These are phyloP conservation scores for Trichonephila inaurata DNA, from an alignment of 1,140 invertebrate genomes.

Conservation along the genomic window DNA sequence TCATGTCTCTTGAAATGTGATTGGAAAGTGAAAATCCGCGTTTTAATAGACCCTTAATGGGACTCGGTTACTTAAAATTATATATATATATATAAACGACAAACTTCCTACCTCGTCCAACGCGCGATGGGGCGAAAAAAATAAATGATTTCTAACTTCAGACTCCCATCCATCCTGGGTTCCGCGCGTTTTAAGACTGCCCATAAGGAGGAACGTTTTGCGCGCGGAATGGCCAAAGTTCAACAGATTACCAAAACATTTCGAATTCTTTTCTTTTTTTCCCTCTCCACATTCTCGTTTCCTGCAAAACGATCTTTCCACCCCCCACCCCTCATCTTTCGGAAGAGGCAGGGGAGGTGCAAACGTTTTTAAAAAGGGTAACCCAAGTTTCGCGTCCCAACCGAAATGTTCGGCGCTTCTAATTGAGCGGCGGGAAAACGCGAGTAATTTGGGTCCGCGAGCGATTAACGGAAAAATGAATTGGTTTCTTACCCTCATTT, in stretches of 20 bases:
- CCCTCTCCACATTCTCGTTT: not conserved
- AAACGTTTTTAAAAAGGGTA: conserved; percentile 42
- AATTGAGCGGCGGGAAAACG: conserved; percentile 27
- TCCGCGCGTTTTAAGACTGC: not conserved
- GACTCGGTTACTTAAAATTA: not conserved
- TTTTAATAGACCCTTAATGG: not conserved
- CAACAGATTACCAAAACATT: conserved; percentile 18
- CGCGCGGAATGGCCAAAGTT: conserved; percentile 1
- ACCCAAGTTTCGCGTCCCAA: conserved; percentile 11
- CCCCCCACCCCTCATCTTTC: no score
- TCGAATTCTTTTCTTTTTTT: not conserved
- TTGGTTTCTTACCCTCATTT: conserved; percentile 59
- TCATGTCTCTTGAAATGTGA: not conserved
- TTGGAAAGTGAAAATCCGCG: not conserved
- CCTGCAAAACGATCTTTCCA: not conserved
- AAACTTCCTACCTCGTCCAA: not conserved
- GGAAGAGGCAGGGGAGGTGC: no score
- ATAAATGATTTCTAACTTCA: no score
- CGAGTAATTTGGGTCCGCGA: not conserved
- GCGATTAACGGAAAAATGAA: conserved; percentile 67
- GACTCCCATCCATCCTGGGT: no score
- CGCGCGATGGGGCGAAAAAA: not conserved
- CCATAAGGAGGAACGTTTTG: not conserved
- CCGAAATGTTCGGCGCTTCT: conserved; percentile 46
- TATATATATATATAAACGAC: no score